phyloP scores from a whole-genome alignment of 2,113 vertebrate genomes.

The Neoarius graeffei region DNA sequence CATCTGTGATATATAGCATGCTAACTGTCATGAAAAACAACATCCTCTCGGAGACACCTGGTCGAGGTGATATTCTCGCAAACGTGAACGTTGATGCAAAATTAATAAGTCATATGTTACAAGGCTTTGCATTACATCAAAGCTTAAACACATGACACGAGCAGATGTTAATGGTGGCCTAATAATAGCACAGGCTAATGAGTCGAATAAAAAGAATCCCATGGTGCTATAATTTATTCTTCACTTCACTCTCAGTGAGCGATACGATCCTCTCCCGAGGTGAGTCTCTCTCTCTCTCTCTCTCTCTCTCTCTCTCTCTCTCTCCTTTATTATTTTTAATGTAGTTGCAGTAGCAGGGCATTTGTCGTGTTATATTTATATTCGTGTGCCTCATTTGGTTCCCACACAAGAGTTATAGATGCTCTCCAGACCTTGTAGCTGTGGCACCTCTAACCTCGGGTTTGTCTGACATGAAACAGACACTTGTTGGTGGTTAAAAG shows the following conservation, averaged over 20 bases:
- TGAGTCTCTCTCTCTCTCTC: background rate
- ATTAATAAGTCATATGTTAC: conserved; percentile 40
- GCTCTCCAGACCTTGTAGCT: conserved; percentile 34
- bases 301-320: background rate
- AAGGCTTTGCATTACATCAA: conserved; percentile 15
- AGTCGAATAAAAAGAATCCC: conserved; percentile 28
- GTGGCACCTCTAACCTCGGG: conserved; percentile 41
- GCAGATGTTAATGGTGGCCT: conserved; percentile 22
- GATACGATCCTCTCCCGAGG: background rate
- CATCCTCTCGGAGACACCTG: background rate
- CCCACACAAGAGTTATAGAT: background rate
- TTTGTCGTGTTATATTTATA: background rate
- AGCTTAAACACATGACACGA: conserved; percentile 29
- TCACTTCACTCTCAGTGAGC: background rate
- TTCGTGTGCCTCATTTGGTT: background rate
- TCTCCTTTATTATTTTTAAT: background rate
- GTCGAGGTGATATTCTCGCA: conserved; percentile 9
- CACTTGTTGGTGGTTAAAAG: conserved; percentile 34
- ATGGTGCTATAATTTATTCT: background rate
- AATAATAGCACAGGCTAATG: conserved; percentile 35
- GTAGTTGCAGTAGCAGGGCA: background rate
- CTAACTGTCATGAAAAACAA: conserved; percentile 24
- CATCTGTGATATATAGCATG: background rate
- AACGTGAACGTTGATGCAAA: conserved; percentile 13
- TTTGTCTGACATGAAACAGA: conserved; percentile 47